phyloP scores from a whole-genome alignment of 2,797 vertebrate species.

The Mionectes olivaceus region DNA sequence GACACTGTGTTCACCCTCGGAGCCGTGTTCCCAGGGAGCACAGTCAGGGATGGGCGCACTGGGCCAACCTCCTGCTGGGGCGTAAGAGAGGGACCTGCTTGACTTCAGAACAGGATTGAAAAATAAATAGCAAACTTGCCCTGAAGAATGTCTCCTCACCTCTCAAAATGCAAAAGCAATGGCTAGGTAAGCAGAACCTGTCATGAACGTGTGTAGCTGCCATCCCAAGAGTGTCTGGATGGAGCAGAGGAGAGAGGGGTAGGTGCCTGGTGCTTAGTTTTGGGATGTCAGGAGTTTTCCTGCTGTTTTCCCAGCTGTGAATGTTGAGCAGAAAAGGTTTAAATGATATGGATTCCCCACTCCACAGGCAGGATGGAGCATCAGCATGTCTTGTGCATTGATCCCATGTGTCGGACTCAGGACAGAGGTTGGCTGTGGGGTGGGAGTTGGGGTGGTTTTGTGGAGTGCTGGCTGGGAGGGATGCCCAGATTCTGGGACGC shows the following conservation, averaged over 20 bases:
- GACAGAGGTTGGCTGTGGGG: rapidly evolving
- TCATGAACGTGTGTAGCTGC: not conserved
- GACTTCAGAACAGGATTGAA: not conserved
- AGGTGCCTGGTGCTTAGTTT: not conserved
- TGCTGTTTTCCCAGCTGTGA: constrained; percentile 33
- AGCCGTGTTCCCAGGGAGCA: rapidly evolving
- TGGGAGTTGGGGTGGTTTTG: not conserved
- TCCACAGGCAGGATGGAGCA: not conserved
- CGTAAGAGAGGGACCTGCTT: not conserved
- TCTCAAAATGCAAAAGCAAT: not conserved
- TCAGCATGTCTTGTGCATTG: not conserved
- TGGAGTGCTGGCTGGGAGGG: not conserved
- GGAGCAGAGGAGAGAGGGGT: not conserved
- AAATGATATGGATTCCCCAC: not conserved
- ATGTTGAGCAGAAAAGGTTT: not conserved
- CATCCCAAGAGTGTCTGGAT: not conserved
- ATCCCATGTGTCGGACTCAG: rapidly evolving
- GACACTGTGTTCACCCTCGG: rapidly evolving
- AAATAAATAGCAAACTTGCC: not conserved
- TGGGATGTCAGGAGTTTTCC: not conserved
- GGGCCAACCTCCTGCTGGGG: not conserved
- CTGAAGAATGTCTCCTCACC: not conserved
- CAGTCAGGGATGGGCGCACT: not conserved
- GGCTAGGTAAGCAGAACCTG: not conserved
- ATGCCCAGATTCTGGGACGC: not conserved